Percentiles rank a stretch among this genome's conserved stretches.
Evolutionary conservation across 2,797 vertebrate species (phyloP).

Genomic region (Argentina silus): DNA sequence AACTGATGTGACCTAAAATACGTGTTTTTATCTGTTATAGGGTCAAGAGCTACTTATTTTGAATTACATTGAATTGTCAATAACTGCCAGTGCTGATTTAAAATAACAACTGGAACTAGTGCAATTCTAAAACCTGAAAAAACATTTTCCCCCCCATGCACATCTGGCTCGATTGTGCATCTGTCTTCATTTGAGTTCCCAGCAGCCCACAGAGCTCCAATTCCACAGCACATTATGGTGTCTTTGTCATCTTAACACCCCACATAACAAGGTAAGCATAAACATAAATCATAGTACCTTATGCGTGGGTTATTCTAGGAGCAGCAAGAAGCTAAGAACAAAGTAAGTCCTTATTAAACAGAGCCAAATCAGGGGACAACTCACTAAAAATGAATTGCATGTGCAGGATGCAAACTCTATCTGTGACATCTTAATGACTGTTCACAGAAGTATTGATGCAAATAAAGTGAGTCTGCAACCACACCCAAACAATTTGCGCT

Average conservation of each 20-base stretch:
- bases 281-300: neutral
- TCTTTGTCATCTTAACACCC: neutral
- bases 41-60: neutral
- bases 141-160: neutral
- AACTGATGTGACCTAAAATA: neutral
- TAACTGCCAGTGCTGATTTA: neutral
- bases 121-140: neutral
- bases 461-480: too few relatives aligned
- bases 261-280: neutral
- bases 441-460: too few relatives aligned
- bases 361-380: neutral
- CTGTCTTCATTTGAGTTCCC: neutral
- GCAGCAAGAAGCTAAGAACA: neutral
- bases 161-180: neutral
- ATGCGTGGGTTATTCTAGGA: neutral
- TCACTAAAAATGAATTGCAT: too few relatives aligned
- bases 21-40: neutral
- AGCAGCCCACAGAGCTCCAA: neutral
- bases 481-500: too few relatives aligned
- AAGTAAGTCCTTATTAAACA: slow-evolving; percentile 1
- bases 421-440: too few relatives aligned
- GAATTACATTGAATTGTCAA: neutral
- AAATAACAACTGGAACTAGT: neutral
- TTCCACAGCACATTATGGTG: neutral
- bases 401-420: too few relatives aligned